Evolutionary conservation across 1,140 invertebrate species (phyloP).

Genomic region (Harlomillsia oculata): DNA sequence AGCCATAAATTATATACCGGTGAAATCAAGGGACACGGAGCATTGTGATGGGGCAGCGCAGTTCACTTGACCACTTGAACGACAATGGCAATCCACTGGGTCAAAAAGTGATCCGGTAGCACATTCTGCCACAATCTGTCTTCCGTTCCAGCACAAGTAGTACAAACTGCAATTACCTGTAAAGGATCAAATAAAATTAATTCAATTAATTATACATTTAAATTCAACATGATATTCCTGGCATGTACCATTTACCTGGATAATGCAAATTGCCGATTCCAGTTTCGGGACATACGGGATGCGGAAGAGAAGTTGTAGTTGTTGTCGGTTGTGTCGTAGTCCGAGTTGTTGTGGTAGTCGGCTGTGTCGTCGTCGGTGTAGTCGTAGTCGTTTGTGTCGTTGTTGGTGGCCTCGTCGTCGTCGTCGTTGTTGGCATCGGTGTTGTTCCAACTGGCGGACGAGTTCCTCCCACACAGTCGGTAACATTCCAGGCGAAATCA

Average conservation of each 20-base stretch:
- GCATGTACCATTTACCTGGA: conserved; percentile 4
- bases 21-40: not conserved
- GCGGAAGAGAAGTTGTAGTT: not conserved
- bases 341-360: not conserved
- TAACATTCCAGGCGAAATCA: conserved; percentile 2
- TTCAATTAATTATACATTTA: no score
- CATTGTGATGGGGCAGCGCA: not conserved
- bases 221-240: no score
- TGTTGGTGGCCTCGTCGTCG: not conserved
- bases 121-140: not conserved
- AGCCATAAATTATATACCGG: not conserved
- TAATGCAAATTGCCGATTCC: conserved; percentile 1
- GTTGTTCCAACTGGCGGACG: not conserved
- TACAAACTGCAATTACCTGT: no score
- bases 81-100: not conserved
- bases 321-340: not conserved
- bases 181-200: no score
- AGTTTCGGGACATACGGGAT: not conserved
- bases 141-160: conserved; percentile 1
- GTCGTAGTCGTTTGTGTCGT: not conserved
- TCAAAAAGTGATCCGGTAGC: conserved; percentile 4
- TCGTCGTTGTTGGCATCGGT: not conserved
- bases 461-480: not conserved
- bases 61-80: not conserved
- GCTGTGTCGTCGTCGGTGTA: not conserved